Percentiles rank a stretch among this genome's conserved stretches.
phyloP scores from a whole-genome alignment of 2,888 invertebrate genomes.

The Erebia epiphron region DNA sequence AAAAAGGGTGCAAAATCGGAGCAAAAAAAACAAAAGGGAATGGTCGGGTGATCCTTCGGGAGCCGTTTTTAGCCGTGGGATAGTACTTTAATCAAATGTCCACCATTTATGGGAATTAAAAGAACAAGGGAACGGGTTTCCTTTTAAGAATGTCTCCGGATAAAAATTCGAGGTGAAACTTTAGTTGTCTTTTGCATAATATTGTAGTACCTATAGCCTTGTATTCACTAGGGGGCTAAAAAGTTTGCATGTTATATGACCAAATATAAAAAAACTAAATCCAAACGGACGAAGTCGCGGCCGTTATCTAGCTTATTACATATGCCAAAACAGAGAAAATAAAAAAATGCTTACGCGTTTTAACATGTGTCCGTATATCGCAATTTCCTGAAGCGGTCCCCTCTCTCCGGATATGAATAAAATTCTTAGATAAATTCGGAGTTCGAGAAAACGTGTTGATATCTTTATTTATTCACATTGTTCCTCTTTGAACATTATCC shows the following conservation, averaged over 20 bases:
- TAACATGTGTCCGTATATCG: too few relatives aligned
- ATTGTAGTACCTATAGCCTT: not conserved
- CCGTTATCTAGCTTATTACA: too few relatives aligned
- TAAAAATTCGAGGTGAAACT: constrained; percentile 46
- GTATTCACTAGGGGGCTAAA: too few relatives aligned
- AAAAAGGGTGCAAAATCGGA: constrained; percentile 73
- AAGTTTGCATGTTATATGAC: too few relatives aligned
- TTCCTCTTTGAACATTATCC: constrained; percentile 4
- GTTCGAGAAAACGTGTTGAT: constrained; percentile 6
- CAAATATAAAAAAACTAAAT: too few relatives aligned
- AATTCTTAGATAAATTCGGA: not conserved
- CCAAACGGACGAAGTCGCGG: too few relatives aligned
- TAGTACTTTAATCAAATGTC: constrained; percentile 81
- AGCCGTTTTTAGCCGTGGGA: constrained; percentile 74
- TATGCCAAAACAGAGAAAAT: too few relatives aligned
- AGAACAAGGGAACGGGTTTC: constrained; percentile 72
- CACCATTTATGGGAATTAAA: constrained; percentile 80
- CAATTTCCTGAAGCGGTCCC: too few relatives aligned
- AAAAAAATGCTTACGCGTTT: too few relatives aligned
- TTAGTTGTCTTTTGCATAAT: not conserved
- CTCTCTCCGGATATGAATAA: constrained; percentile 7
- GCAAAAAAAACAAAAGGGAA: constrained; percentile 78
- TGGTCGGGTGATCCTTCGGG: constrained; percentile 76
- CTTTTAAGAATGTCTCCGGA: constrained; percentile 56
- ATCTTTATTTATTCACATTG: constrained; percentile 16